Percentiles rank a stretch among this genome's conserved stretches.
Evolutionary conservation across 2,888 invertebrate genomes (phyloP).

Genomic region (Amiota minor): DNA sequence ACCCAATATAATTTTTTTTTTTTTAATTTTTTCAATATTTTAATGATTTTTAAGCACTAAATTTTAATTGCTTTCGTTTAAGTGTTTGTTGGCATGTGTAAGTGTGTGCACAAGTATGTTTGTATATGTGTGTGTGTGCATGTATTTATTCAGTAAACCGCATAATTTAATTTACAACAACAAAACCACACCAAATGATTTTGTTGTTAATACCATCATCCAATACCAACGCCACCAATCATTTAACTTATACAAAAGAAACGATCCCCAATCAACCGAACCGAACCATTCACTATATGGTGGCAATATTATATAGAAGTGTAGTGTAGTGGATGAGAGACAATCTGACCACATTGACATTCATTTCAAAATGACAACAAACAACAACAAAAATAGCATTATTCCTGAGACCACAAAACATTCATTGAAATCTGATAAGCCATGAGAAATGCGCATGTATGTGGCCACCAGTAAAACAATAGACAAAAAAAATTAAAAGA

Average conservation of each 20-base stretch:
- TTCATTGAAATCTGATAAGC: not conserved
- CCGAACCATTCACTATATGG: not conserved
- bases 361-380: constrained; percentile 3
- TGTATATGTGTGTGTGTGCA: constrained; percentile 8
- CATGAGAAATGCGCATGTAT: not conserved
- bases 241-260: not conserved
- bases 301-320: too few species aligned
- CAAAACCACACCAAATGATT: constrained; percentile 32
- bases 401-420: constrained; percentile 24
- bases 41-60: constrained; percentile 18
- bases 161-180: constrained; percentile 49
- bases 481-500: too few species aligned
- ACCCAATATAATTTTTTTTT: too few species aligned
- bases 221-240: constrained; percentile 13
- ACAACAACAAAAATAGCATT: constrained; percentile 6
- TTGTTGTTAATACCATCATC: too few species aligned
- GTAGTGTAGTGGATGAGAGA: too few species aligned
- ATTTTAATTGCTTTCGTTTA: constrained; percentile 22
- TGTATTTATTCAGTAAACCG: constrained; percentile 32
- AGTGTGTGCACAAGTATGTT: not conserved
- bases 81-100: too few species aligned
- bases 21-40: constrained; percentile 1
- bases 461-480: too few species aligned
- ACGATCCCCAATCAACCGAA: not conserved
- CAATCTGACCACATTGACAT: constrained; percentile 9